Conservation (phyloP, 2,888 invertebrate species). For the Polydrusus cervinus region DNA sequence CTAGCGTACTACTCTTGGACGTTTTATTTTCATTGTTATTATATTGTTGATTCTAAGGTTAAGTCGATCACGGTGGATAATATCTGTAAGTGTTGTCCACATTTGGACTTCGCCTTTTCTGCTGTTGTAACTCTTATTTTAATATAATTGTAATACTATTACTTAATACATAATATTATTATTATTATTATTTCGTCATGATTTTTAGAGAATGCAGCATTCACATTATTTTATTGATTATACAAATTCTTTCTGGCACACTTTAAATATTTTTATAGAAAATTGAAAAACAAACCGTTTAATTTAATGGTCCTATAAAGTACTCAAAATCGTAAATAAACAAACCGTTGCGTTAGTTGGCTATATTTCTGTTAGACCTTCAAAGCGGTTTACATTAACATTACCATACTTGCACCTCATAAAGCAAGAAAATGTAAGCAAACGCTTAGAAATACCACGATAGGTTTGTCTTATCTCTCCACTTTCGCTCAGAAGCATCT, state of each 20-base stretch:
- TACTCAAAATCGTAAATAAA: slow-evolving; percentile 34
- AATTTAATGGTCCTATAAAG: slow-evolving; percentile 15
- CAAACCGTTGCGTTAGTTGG: slow-evolving; percentile 44
- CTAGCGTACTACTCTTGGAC: too few species aligned
- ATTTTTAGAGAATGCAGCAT: too few species aligned
- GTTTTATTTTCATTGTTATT: too few species aligned
- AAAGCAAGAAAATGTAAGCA: slow-evolving; percentile 47
- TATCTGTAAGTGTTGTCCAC: too few species aligned
- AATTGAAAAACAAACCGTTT: slow-evolving; percentile 14
- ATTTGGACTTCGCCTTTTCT: too few species aligned
- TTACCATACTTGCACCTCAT: slow-evolving; percentile 54
- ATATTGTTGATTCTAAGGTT: too few species aligned
- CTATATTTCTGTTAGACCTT: slow-evolving; percentile 39
- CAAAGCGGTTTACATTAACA: slow-evolving; percentile 39
- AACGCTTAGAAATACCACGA: slow-evolving; percentile 37
- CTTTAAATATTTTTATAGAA: slow-evolving; percentile 2
- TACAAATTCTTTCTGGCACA: background rate
- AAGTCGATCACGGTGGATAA: too few species aligned
- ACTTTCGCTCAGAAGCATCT: slow-evolving; percentile 33
- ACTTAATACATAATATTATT: too few species aligned
- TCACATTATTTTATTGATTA: background rate
- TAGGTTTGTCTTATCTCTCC: slow-evolving; percentile 31
- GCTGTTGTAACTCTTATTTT: too few species aligned
- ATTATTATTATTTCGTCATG: too few species aligned
- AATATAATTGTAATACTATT: too few species aligned